Conservation (phyloP, 2,113 vertebrate genomes). For the Microcebus jonahi region DNA sequence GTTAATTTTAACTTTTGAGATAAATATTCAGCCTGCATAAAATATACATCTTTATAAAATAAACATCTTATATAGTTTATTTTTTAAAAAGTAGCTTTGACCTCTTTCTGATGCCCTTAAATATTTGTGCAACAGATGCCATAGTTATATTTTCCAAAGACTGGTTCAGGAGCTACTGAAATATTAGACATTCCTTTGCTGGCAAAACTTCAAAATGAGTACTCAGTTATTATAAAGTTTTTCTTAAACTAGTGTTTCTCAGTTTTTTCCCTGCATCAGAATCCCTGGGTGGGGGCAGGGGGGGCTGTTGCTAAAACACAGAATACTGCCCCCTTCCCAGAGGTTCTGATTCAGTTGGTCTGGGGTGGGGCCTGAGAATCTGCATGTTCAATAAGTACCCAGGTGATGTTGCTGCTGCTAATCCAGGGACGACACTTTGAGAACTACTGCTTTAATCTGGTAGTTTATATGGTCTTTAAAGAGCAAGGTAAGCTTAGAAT, state of each 20-base stretch:
- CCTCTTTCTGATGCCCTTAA: slow-evolving; percentile 62
- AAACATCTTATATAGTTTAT: slow-evolving; percentile 56
- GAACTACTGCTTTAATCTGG: not conserved
- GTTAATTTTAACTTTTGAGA: slow-evolving; percentile 61
- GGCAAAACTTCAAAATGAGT: not conserved
- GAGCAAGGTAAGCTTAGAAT: not conserved
- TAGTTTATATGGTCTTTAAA: not conserved
- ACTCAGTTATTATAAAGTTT: not conserved
- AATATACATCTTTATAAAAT: slow-evolving; percentile 59
- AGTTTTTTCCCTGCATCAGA: not conserved
- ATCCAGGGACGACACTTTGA: not conserved
- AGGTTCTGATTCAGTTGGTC: not conserved
- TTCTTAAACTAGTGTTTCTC: not conserved
- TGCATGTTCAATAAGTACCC: not conserved
- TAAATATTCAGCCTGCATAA: slow-evolving; percentile 68
- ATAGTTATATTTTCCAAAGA: slow-evolving; percentile 44
- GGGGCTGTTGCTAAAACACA: not conserved
- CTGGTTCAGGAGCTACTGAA: not conserved
- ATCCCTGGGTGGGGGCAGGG: not conserved
- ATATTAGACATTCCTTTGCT: not conserved
- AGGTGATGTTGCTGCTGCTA: not conserved
- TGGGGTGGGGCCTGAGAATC: not conserved
- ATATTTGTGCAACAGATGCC: slow-evolving; percentile 53
- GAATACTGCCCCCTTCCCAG: not conserved
- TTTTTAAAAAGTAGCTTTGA: slow-evolving; percentile 65